Conservation (phyloP, 2,888 invertebrate species). For the Tachystola acroxantha region DNA sequence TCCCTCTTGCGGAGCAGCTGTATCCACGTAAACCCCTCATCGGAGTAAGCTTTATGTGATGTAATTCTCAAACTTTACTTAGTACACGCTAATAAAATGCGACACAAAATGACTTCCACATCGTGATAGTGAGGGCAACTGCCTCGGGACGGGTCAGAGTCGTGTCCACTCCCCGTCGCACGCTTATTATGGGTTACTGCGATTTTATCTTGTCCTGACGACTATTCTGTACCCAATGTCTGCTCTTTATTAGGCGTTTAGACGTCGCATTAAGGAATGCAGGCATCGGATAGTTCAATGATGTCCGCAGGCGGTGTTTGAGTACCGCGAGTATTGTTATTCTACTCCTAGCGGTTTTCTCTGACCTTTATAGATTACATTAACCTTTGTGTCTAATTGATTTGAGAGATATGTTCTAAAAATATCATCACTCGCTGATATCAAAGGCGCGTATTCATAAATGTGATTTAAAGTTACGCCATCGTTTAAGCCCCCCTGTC, state of each 20-base stretch:
- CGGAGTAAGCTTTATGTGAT: background rate
- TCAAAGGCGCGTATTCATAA: too few relatives aligned
- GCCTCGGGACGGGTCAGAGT: constrained; percentile 28
- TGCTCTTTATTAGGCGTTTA: constrained; percentile 21
- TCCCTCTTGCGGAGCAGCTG: background rate
- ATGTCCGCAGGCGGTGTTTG: constrained; percentile 14
- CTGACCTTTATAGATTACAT: constrained; percentile 19
- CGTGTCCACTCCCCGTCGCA: constrained; percentile 32
- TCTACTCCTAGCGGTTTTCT: constrained; percentile 17
- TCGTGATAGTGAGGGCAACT: constrained; percentile 40
- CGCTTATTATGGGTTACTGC: constrained; percentile 30
- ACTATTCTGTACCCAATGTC: constrained; percentile 28
- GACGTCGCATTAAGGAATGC: constrained; percentile 13
- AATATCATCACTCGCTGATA: too few relatives aligned
- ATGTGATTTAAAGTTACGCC: too few relatives aligned
- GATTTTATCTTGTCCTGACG: constrained; percentile 43
- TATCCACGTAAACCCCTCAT: background rate
- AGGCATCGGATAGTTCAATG: constrained; percentile 10
- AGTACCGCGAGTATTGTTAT: constrained; percentile 12
- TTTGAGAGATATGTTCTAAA: too few relatives aligned
- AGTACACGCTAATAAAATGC: constrained; percentile 25
- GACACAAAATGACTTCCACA: constrained; percentile 27
- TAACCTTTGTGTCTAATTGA: constrained; percentile 16
- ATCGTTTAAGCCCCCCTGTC: too few relatives aligned
- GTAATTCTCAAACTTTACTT: background rate